Percentiles rank a stretch among this genome's conserved stretches.
phyloP scores from a whole-genome alignment of 2,797 vertebrate genomes.

The Graptemys geographica region DNA sequence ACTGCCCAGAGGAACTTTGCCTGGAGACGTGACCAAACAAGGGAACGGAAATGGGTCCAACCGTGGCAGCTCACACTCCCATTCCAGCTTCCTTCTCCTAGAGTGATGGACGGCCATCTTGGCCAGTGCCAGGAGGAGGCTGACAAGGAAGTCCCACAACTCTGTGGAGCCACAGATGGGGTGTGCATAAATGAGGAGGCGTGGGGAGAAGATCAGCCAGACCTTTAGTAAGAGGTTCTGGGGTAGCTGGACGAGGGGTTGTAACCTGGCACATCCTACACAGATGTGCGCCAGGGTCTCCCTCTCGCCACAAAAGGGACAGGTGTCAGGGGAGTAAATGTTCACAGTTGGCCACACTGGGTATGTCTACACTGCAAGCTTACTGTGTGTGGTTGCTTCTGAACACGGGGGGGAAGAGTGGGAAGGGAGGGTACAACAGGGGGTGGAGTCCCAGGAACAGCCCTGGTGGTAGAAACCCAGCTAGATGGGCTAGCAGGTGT shows the following conservation, averaged over 20 bases:
- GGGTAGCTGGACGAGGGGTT: too few species aligned
- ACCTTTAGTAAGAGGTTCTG: background rate
- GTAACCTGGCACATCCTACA: background rate
- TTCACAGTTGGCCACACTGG: background rate
- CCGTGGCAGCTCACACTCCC: too few species aligned
- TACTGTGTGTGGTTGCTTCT: background rate
- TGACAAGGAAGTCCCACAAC: background rate
- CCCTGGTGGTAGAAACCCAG: background rate
- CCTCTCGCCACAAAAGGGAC: background rate
- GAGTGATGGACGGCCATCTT: background rate
- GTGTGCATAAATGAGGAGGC: background rate
- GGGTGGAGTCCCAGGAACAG: background rate
- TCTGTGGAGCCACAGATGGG: background rate
- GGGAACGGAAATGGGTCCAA: background rate
- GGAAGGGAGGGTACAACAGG: background rate
- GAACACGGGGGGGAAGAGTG: background rate
- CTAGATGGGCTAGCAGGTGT: background rate
- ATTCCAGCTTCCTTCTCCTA: background rate
- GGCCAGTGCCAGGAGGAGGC: background rate
- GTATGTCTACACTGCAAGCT: background rate
- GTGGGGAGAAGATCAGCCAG: background rate
- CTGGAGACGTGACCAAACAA: background rate
- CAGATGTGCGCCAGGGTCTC: too few species aligned
- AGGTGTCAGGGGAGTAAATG: background rate
- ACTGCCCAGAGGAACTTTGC: background rate